phyloP scores from a whole-genome alignment of 2,113 vertebrate species.

The Caranx ignobilis region DNA sequence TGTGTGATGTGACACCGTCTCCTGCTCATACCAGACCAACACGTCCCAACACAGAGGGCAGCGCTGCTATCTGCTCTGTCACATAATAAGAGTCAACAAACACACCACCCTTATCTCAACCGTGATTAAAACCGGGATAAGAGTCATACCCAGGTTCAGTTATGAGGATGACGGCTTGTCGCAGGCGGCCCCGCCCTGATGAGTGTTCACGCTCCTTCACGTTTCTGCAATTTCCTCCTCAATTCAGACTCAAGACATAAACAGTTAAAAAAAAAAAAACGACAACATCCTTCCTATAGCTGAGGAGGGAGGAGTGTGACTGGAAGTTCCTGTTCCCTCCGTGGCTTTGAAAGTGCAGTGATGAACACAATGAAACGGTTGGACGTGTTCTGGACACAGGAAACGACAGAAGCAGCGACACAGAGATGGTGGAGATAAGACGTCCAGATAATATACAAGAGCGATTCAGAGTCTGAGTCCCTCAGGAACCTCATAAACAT shows the following conservation, averaged over 20 bases:
- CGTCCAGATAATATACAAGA: too few species aligned
- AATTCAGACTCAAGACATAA: conserved; percentile 5
- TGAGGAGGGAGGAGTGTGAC: conserved; percentile 8
- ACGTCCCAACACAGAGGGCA: too few species aligned
- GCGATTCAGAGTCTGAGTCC: too few species aligned
- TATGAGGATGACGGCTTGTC: neutral
- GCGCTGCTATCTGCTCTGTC: too few species aligned
- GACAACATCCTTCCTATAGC: conserved; percentile 32
- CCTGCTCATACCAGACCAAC: too few species aligned
- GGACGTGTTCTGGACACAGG: conserved; percentile 19
- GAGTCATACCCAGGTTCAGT: neutral
- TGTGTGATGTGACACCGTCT: too few species aligned
- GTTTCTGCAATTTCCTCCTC: conserved; percentile 28
- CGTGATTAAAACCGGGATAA: neutral
- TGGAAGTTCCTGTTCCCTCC: conserved; percentile 26
- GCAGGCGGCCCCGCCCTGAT: neutral
- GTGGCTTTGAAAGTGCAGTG: neutral
- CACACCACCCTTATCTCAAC: neutral
- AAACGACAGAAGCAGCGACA: conserved; percentile 6
- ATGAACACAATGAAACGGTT: neutral
- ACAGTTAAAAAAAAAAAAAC: conserved; percentile 2
- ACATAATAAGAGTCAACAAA: neutral
- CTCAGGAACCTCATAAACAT: too few species aligned
- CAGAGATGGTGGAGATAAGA: too few species aligned
- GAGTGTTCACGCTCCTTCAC: neutral